These are phyloP conservation scores for Pterocles burchelli DNA, from an alignment of 2,113 vertebrate genomes.

Conservation along the genomic window DNA sequence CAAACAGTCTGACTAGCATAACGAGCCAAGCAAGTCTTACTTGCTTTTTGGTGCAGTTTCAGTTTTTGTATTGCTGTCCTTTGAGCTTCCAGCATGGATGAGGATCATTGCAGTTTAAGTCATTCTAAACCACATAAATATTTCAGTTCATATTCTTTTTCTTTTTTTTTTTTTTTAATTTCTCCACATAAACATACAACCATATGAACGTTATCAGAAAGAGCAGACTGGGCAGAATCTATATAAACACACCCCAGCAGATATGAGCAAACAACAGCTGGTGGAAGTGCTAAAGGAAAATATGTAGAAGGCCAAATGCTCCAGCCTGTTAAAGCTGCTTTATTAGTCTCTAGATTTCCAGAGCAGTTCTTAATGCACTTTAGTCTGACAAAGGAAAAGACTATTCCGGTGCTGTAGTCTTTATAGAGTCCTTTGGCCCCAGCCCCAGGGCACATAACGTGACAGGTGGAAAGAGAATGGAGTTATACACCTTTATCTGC, in stretches of 20 bases:
- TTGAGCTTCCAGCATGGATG: background rate
- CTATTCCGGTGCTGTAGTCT: background rate
- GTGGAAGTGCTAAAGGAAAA: conserved; percentile 30
- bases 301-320: conserved; percentile 29
- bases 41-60: background rate
- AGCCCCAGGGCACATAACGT: background rate
- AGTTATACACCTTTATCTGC: background rate
- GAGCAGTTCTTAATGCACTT: background rate
- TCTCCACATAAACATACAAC: background rate
- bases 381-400: background rate
- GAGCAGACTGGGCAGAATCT: conserved; percentile 37
- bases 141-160: background rate
- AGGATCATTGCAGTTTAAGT: background rate
- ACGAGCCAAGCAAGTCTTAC: background rate
- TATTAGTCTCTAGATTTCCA: background rate
- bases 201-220: conserved; percentile 28
- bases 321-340: background rate
- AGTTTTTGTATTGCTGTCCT: background rate
- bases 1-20: background rate
- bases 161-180: background rate
- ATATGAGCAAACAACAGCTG: conserved; percentile 51
- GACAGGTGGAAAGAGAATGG: background rate
- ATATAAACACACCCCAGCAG: conserved; percentile 26
- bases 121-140: background rate
- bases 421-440: background rate